Evolutionary conservation across 2,888 invertebrate species (phyloP).

Genomic region (Cremastinae sp.): DNA sequence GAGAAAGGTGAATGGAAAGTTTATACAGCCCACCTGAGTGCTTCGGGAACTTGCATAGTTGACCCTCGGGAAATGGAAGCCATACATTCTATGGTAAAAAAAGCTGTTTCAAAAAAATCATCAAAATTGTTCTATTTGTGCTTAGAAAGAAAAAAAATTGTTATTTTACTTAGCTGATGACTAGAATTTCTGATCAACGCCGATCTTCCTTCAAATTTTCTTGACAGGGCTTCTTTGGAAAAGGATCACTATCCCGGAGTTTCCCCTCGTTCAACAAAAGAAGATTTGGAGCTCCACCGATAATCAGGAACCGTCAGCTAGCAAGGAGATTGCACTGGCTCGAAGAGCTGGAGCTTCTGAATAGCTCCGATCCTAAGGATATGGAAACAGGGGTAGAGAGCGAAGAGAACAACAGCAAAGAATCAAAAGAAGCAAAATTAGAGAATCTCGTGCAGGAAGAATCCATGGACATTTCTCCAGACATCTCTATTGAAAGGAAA

Average conservation of each 20-base stretch:
- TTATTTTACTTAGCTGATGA: background rate
- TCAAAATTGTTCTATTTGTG: background rate
- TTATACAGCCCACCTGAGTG: conserved; percentile 86
- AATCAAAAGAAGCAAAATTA: background rate
- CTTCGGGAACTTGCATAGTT: conserved; percentile 85
- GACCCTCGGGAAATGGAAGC: conserved; percentile 83
- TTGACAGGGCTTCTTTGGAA: conserved; percentile 87
- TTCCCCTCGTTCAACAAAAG: conserved; percentile 80
- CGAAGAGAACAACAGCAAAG: background rate
- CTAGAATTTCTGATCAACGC: too few species aligned
- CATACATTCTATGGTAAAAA: conserved; percentile 83
- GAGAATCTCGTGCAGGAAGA: too few species aligned
- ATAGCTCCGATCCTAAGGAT: conserved; percentile 55
- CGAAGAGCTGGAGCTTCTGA: conserved; percentile 75
- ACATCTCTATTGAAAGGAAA: too few species aligned
- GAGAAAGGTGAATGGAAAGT: conserved; percentile 81
- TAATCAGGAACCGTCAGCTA: conserved; percentile 85
- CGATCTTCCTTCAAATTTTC: conserved; percentile 14
- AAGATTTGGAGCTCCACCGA: conserved; percentile 79
- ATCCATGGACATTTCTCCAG: too few species aligned
- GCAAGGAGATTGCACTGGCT: conserved; percentile 83
- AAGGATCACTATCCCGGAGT: conserved; percentile 85
- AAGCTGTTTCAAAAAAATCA: background rate
- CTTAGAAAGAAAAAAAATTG: background rate
- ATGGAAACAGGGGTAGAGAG: conserved; percentile 8